Evolutionary conservation across 2,113 vertebrate genomes (phyloP).

Genomic region (Morone chrysops): DNA sequence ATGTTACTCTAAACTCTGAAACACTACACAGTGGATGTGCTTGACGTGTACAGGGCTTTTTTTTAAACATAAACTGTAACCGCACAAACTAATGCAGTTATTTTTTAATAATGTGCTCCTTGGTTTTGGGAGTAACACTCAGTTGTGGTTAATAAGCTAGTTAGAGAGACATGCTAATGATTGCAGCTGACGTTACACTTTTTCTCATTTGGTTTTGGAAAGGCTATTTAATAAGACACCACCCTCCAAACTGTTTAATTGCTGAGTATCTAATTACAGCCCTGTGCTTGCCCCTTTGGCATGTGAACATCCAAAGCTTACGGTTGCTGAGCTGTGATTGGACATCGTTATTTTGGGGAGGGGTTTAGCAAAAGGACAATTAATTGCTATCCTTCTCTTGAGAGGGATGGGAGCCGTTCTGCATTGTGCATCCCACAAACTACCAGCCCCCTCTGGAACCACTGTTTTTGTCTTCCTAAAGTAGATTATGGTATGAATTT

Average conservation of each 20-base stretch:
- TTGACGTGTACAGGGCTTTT: neutral
- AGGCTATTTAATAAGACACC: too few species aligned
- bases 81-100: neutral
- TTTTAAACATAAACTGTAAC: neutral
- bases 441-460: slow-evolving; percentile 61
- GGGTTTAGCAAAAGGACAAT: slow-evolving; percentile 28
- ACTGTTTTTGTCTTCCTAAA: slow-evolving; percentile 36
- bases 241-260: neutral
- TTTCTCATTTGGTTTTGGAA: neutral
- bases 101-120: neutral
- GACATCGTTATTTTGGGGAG: slow-evolving; percentile 4
- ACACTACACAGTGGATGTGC: neutral
- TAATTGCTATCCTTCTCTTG: slow-evolving; percentile 53
- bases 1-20: neutral
- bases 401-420: slow-evolving; percentile 5
- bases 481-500: slow-evolving; percentile 51
- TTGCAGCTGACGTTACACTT: neutral
- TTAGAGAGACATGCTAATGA: slow-evolving; percentile 5
- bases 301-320: neutral
- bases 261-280: neutral
- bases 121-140: neutral
- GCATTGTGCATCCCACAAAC: slow-evolving; percentile 55
- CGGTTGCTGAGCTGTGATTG: neutral
- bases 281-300: neutral
- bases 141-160: neutral